These are phyloP conservation scores for Stenchaetothrips biformis DNA, from an alignment of 2,888 invertebrate genomes.

Conservation along the genomic window DNA sequence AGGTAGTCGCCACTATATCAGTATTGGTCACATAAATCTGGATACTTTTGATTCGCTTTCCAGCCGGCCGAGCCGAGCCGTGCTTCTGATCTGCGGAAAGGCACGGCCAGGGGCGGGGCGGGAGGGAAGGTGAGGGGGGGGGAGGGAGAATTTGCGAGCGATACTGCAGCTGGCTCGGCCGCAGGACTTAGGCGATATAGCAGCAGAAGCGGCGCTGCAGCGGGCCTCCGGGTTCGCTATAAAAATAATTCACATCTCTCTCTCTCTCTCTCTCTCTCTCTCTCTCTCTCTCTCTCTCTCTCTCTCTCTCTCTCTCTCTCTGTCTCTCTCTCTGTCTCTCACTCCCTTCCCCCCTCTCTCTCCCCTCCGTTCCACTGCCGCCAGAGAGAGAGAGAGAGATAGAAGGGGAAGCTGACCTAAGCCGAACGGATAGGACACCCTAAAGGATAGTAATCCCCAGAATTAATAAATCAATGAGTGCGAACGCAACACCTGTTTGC, in stretches of 20 bases:
- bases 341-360: background rate
- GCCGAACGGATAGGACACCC: background rate
- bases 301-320: too few species aligned
- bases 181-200: constrained; percentile 11
- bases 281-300: background rate
- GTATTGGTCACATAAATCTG: constrained; percentile 21
- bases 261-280: background rate
- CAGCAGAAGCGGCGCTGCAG: constrained; percentile 2
- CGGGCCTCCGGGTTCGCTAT: background rate
- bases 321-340: background rate
- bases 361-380: background rate
- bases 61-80: background rate
- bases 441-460: constrained; percentile 9
- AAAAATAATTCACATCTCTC: constrained; percentile 17
- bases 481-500: constrained; percentile 14
- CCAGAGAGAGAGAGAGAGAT: background rate
- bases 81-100: background rate
- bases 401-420: background rate
- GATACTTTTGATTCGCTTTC: constrained; percentile 15
- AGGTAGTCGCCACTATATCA: background rate
- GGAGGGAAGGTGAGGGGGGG: background rate
- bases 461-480: constrained; percentile 22
- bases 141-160: constrained; percentile 1
- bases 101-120: background rate
- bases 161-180: constrained; percentile 3